phyloP scores from a whole-genome alignment of 2,113 vertebrate genomes.

The Brachypteracias leptosomus region DNA sequence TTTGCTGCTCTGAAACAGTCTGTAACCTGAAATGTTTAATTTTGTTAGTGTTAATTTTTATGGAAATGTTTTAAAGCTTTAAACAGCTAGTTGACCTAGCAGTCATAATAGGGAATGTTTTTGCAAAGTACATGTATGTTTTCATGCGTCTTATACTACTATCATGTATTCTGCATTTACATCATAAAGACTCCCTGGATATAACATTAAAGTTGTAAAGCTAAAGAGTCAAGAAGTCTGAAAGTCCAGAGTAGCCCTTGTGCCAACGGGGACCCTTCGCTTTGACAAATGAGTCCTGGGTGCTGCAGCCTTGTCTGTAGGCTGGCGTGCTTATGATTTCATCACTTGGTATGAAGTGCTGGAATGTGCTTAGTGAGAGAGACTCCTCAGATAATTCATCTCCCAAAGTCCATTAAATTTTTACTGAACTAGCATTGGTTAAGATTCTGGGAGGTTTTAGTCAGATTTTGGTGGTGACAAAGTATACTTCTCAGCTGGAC shows the following conservation, averaged over 20 bases:
- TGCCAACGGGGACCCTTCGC: not conserved
- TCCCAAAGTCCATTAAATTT: not conserved
- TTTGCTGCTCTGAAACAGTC: not conserved
- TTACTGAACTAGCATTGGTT: not conserved
- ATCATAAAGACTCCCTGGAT: not conserved
- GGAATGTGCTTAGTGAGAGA: not conserved
- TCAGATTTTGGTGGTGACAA: not conserved
- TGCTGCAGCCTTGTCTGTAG: not conserved
- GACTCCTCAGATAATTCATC: not conserved
- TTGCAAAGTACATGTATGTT: not conserved
- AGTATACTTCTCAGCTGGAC: not conserved
- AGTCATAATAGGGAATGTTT: not conserved
- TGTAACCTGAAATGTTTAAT: not conserved
- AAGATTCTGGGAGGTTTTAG: not conserved
- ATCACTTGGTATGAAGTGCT: not conserved
- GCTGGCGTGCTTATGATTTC: not conserved
- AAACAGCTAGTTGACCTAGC: not conserved
- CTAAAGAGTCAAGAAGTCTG: not conserved
- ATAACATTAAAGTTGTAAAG: not conserved
- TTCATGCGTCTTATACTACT: accelerated
- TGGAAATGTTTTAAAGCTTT: not conserved
- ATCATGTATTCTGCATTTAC: not conserved
- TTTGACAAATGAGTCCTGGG: not conserved
- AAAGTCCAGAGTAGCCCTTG: not conserved
- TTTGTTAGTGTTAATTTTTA: not conserved